Evolutionary conservation across 1,140 invertebrate species (phyloP).

Genomic region (Adoxophyes honmai): DNA sequence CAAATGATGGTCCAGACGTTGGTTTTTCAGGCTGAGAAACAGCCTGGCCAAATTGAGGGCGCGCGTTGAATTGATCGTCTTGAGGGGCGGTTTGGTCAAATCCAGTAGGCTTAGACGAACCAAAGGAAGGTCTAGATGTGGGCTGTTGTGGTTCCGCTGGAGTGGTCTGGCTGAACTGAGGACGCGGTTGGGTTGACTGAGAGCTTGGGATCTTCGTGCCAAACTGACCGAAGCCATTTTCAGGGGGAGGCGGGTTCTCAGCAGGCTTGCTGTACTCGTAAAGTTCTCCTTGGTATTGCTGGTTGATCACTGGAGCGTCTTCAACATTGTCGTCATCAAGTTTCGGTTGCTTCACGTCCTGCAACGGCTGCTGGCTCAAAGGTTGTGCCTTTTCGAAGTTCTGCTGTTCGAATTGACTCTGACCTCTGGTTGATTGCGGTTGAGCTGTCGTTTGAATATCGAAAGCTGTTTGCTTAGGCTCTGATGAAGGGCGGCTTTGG

Average conservation of each 20-base stretch:
- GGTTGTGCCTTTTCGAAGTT: neutral
- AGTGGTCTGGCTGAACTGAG: constrained; percentile 1
- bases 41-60: neutral
- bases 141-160: neutral
- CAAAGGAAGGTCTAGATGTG: constrained; percentile 3
- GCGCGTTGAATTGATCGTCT: constrained; percentile 7
- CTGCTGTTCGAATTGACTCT: constrained; percentile 15
- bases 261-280: constrained; percentile 43
- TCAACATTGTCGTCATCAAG: neutral
- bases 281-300: constrained; percentile 30
- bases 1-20: neutral
- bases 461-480: constrained; percentile 1
- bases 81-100: constrained; percentile 15
- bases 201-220: neutral
- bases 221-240: constrained; percentile 8
- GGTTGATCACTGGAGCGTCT: constrained; percentile 8
- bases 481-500: constrained; percentile 2
- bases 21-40: neutral
- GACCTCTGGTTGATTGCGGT: neutral
- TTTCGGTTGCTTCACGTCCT: neutral
- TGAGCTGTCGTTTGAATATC: neutral
- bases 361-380: constrained; percentile 14
- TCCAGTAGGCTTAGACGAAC: constrained; percentile 9
- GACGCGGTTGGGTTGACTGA: neutral
- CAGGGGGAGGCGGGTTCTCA: constrained; percentile 24